Conservation (phyloP, 2,113 vertebrate genomes). For the Rhinolophus ferrumequinum region DNA sequence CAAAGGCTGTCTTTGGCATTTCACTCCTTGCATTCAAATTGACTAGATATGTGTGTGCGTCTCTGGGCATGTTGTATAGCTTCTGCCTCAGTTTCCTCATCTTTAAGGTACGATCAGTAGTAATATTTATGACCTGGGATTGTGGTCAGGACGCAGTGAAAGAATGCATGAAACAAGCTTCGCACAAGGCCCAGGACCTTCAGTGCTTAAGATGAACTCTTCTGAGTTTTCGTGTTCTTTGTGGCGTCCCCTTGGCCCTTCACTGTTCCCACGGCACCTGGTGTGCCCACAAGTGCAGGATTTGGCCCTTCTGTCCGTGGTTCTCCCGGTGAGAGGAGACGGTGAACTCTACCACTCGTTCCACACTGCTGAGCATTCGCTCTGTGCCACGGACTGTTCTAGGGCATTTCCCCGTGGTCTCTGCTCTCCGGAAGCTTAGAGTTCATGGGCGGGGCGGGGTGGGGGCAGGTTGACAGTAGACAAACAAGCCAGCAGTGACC, state of each 20-base stretch:
- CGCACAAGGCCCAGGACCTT: not conserved
- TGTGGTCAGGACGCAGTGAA: not conserved
- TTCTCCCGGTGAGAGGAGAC: not conserved
- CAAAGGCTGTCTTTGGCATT: not conserved
- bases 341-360: not conserved
- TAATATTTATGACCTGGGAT: not conserved
- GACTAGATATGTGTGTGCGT: not conserved
- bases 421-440: not conserved
- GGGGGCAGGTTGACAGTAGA: too few relatives aligned
- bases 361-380: rapidly evolving
- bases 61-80: not conserved
- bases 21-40: not conserved
- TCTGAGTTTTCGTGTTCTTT: not conserved
- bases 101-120: not conserved
- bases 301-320: not conserved
- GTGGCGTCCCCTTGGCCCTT: rapidly evolving
- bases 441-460: not conserved
- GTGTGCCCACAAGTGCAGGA: not conserved
- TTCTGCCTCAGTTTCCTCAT: not conserved
- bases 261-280: rapidly evolving
- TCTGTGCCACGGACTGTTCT: rapidly evolving
- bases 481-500: too few relatives aligned
- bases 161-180: not conserved
- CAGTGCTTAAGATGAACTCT: rapidly evolving
- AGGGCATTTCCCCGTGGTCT: rapidly evolving